These are phyloP conservation scores for Dendropsophus ebraccatus DNA, from an alignment of 2,113 vertebrate species.

Conservation along the genomic window DNA sequence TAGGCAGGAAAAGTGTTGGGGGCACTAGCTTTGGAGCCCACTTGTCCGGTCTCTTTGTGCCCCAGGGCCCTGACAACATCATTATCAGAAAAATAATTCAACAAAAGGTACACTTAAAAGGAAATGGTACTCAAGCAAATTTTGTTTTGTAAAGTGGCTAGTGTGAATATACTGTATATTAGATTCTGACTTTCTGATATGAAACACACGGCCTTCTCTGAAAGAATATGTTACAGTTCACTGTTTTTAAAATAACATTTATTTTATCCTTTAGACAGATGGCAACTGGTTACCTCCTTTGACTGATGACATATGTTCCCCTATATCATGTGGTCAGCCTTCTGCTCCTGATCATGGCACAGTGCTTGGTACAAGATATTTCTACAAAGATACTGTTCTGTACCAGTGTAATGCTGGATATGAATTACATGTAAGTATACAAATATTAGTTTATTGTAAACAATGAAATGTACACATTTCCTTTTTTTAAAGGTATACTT, in stretches of 20 bases:
- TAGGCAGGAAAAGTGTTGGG: too few species aligned
- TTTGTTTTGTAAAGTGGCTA: background rate
- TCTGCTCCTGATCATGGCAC: slow-evolving; percentile 77
- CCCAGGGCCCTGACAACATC: too few species aligned
- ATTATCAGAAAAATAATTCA: too few species aligned
- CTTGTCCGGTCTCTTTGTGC: too few species aligned
- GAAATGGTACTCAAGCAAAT: background rate
- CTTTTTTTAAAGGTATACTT: too few species aligned
- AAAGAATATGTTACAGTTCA: background rate
- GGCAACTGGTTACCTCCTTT: slow-evolving; percentile 86
- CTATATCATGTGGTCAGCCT: slow-evolving; percentile 83
- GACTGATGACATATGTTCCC: slow-evolving; percentile 79
- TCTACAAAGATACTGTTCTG: slow-evolving; percentile 77
- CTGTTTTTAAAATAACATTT: background rate
- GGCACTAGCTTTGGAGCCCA: too few species aligned
- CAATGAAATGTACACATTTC: too few species aligned
- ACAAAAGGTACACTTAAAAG: background rate
- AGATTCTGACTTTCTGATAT: background rate
- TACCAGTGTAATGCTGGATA: slow-evolving; percentile 90
- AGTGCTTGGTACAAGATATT: slow-evolving; percentile 77
- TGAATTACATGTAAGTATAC: slow-evolving; percentile 81
- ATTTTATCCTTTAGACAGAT: slow-evolving; percentile 72
- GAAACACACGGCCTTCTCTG: background rate
- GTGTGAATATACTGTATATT: background rate
- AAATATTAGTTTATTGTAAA: background rate